Evolutionary conservation across 2,888 invertebrate species (phyloP), one percentile per base, ranked within the genome.

Genomic region (Galerucella pusilla): DNA sequence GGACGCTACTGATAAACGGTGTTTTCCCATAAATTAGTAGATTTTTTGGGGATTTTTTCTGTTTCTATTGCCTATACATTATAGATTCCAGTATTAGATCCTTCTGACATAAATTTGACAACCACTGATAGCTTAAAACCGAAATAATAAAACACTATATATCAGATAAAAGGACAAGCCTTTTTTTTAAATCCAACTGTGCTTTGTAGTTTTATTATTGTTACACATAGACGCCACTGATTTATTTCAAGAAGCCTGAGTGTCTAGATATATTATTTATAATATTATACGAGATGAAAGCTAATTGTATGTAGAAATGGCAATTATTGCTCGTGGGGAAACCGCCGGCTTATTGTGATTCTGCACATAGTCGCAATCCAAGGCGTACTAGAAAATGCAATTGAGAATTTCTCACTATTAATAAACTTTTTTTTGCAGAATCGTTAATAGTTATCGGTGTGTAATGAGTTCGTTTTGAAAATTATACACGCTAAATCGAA

Each of bases 261-360:
- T 57, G 57, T 57, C 20, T 57, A 57, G 20, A 16, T 57, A 16
- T 20, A 16, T 57, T 57, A 16, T 9, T 10, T 57, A n/a, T 52
- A 12, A n/a, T 52, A 52, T n/a, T 52, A 16, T 20, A 16, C 16
- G 20, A 57, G 20, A 57, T 57, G 57, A 57, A 57, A 57, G 57
- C 57, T 57, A 52, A 52, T 52, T 57, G 20, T 57, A 57, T 57
- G 14, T 49, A 57, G 57, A 20, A 57, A 57, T 57, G 57, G 16
- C 57, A 42, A 42, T 42, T 16, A 57, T 57, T 20, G 57, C 57
- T 57, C 2, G 16, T 57, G 57, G 57, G 57, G 57, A 20, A 2
- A n/a, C 16, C 57, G 20, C 57, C 57, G 3, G 20, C 20, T 57
- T 57, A 57, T 57, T 57, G 57, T 57, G 10, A 57, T 57, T 57